These are phyloP conservation scores for Picathartes gymnocephalus DNA, from an alignment of 2,113 vertebrate genomes.

Conservation along the genomic window DNA sequence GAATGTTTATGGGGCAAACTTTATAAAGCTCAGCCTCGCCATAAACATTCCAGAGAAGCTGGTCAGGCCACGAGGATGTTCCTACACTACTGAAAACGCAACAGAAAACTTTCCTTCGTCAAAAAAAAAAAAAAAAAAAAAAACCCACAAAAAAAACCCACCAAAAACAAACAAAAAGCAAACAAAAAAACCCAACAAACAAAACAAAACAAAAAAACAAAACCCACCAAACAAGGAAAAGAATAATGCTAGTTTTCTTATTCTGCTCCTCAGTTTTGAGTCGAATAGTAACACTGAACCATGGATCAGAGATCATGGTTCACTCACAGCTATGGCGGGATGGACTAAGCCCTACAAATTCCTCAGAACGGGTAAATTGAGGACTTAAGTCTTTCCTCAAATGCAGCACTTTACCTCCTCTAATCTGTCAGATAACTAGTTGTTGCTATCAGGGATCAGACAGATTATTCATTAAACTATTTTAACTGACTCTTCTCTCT, in stretches of 20 bases:
- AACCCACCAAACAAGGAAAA: background rate
- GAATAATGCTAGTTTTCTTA: background rate
- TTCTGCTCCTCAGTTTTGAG: background rate
- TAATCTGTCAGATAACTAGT: background rate
- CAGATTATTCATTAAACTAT: background rate
- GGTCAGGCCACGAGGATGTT: background rate
- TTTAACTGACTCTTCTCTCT: background rate
- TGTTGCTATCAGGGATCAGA: background rate
- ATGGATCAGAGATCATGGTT: background rate
- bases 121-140: background rate
- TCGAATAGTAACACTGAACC: background rate
- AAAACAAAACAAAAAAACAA: no score
- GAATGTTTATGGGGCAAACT: conserved; percentile 52
- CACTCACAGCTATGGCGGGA: background rate
- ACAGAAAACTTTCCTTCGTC: background rate
- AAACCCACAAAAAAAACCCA: no score
- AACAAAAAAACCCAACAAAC: no score
- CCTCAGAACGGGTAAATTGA: background rate
- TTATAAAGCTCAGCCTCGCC: background rate
- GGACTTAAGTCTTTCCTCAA: background rate
- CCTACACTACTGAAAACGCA: background rate
- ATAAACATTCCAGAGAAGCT: conserved; percentile 30
- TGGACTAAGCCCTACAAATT: background rate
- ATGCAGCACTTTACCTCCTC: background rate
- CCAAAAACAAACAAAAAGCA: no score